Percentiles rank a stretch among this genome's conserved stretches.
phyloP scores from a whole-genome alignment of 2,888 invertebrate genomes.

The Physocephala rufipes region DNA sequence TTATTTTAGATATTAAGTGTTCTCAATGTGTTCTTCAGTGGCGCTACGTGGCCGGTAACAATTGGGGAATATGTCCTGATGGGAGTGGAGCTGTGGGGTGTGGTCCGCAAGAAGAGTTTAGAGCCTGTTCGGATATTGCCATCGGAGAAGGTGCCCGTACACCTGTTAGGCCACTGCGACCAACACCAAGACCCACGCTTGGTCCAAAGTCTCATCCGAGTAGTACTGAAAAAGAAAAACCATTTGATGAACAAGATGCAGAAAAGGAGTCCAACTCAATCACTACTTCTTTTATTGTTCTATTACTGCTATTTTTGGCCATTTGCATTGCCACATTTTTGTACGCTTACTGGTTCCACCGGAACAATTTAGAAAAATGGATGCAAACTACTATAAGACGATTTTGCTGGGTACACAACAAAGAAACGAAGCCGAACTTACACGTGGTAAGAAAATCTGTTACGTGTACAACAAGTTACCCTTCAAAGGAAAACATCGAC shows the following conservation, averaged over 20 bases:
- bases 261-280: constrained; percentile 65
- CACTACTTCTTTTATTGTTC: constrained; percentile 72
- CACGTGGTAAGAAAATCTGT: neutral
- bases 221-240: constrained; percentile 45
- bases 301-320: constrained; percentile 74
- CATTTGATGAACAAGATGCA: constrained; percentile 49
- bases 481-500: no score
- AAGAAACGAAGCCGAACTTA: constrained; percentile 16
- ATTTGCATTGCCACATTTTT: constrained; percentile 73
- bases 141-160: constrained; percentile 70
- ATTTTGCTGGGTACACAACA: constrained; percentile 43
- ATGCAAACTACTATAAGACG: constrained; percentile 24
- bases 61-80: constrained; percentile 81
- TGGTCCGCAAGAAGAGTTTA: constrained; percentile 88
- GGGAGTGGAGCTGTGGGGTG: constrained; percentile 84
- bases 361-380: constrained; percentile 71
- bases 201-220: constrained; percentile 44
- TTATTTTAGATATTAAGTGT: constrained; percentile 71
- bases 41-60: constrained; percentile 87
- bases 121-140: constrained; percentile 83
- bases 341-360: constrained; percentile 81
- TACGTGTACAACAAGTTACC: no score
- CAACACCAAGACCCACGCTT: constrained; percentile 56
- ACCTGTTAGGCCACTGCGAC: constrained; percentile 64
- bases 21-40: constrained; percentile 87